Conservation (phyloP, 2,888 invertebrate species). For the Lasioglossum vierecki region DNA sequence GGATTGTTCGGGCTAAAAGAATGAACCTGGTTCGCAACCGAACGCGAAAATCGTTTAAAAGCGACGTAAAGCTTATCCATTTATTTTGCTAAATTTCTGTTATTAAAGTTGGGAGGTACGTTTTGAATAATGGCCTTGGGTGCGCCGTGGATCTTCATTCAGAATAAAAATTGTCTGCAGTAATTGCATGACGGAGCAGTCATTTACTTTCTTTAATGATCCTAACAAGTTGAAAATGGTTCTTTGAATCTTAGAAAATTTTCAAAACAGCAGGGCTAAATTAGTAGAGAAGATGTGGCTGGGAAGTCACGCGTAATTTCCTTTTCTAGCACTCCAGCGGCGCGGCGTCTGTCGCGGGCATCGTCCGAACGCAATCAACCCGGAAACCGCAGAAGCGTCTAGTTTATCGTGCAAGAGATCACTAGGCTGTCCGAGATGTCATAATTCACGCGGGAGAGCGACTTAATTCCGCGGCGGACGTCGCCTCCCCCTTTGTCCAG, state of each 20-base stretch:
- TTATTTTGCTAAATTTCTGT: background rate
- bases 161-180: background rate
- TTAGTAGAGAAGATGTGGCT: background rate
- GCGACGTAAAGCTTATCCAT: background rate
- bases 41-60: background rate
- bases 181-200: too few relatives aligned
- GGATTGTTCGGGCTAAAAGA: background rate
- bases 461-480: constrained; percentile 55
- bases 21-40: background rate
- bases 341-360: background rate
- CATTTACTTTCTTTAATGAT: background rate
- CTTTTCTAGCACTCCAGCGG: background rate
- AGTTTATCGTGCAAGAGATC: constrained; percentile 40
- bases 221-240: background rate
- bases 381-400: constrained; percentile 16
- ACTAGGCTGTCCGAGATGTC: constrained; percentile 43
- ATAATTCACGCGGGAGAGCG: constrained; percentile 58
- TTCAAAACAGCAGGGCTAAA: background rate
- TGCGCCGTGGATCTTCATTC: background rate
- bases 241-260: background rate
- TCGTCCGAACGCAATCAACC: constrained; percentile 16
- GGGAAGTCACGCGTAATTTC: background rate
- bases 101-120: background rate
- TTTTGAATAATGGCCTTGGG: background rate
- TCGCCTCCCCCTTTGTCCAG: constrained; percentile 19